Conservation (phyloP, 1,140 invertebrate genomes). For the Lepidurus arcticus region DNA sequence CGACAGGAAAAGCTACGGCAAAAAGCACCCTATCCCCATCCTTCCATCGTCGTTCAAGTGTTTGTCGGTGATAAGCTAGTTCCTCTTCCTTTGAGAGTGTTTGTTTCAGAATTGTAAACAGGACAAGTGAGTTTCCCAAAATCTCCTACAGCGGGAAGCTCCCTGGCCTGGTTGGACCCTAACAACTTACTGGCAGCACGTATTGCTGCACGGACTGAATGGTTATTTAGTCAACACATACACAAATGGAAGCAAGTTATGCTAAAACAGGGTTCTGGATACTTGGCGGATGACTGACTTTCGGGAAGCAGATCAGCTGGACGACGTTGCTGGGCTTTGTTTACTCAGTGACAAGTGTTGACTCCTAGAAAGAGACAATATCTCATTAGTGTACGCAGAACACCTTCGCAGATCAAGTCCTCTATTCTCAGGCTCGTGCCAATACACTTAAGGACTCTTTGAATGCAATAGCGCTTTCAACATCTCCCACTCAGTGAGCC, state of each 20-base stretch:
- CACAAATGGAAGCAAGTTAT: neutral
- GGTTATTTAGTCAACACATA: neutral
- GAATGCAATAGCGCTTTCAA: neutral
- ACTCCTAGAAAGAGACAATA: conserved; percentile 9
- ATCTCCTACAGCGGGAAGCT: neutral
- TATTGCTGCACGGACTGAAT: neutral
- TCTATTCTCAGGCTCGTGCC: neutral
- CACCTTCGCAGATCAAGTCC: neutral
- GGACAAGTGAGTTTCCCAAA: neutral
- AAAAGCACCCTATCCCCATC: too few species aligned
- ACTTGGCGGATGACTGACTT: neutral
- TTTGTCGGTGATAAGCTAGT: neutral
- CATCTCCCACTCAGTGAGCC: neutral
- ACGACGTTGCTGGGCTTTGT: neutral
- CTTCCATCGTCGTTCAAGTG: too few species aligned
- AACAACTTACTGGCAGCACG: neutral
- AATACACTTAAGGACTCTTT: neutral
- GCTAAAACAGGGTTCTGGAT: neutral
- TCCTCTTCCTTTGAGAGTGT: neutral
- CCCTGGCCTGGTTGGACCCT: neutral
- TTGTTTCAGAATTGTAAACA: neutral
- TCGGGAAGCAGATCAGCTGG: too few species aligned
- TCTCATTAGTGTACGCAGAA: neutral
- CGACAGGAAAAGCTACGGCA: too few species aligned
- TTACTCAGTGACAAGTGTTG: neutral